A percentile compares a stretch with the other conserved stretches of the same genome.
These are phyloP conservation scores for Lithobates sylvaticus DNA, from an alignment of 2,797 vertebrate genomes.

Conservation along the genomic window DNA sequence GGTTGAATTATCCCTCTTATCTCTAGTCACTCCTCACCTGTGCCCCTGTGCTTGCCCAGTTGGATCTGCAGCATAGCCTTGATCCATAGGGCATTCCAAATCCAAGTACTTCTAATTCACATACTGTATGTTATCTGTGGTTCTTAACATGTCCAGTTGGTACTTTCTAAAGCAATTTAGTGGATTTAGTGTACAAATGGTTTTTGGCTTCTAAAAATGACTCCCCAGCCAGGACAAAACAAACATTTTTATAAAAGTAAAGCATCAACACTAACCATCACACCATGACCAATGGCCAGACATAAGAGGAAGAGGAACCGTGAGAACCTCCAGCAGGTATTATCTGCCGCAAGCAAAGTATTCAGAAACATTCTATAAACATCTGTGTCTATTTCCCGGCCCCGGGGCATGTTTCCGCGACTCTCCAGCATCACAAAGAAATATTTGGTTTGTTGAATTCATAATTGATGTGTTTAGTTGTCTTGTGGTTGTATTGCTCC, in stretches of 20 bases:
- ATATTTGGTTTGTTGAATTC: background rate
- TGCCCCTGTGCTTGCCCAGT: too few relatives aligned
- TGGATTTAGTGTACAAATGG: too few relatives aligned
- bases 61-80: too few relatives aligned
- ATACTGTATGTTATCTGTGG: too few relatives aligned
- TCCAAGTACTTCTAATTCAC: too few relatives aligned
- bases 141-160: too few relatives aligned
- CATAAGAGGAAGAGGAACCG: background rate
- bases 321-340: background rate
- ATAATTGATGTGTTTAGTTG: background rate
- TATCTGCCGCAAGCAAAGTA: conserved; percentile 4
- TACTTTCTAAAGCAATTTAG: too few relatives aligned
- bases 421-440: background rate
- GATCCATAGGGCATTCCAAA: too few relatives aligned
- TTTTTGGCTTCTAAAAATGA: background rate
- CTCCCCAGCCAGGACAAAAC: background rate
- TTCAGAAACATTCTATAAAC: background rate
- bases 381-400: conserved; percentile 13
- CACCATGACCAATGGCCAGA: background rate
- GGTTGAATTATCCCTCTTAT: too few relatives aligned
- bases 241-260: background rate
- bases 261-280: background rate
- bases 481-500: background rate
- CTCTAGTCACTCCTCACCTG: too few relatives aligned
- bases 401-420: background rate